Percentiles rank a stretch among this genome's conserved stretches.
Conservation (phyloP, 1,140 invertebrate species). For the Drosophila subobscura region DNA sequence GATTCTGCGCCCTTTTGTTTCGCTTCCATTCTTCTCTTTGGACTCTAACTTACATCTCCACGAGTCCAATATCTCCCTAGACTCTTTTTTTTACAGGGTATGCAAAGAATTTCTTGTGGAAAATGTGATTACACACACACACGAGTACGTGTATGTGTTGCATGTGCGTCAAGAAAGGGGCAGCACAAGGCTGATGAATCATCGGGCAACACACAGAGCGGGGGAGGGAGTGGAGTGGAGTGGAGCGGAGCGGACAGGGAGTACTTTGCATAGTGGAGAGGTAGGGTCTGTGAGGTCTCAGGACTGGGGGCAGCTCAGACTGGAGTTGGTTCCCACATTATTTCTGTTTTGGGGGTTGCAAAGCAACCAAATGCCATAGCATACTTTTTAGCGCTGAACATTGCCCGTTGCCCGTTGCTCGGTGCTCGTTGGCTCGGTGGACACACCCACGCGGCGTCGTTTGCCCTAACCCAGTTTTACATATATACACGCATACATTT, state of each 20-base stretch:
- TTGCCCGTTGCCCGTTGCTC: too few relatives aligned
- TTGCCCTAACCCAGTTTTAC: slow-evolving; percentile 48
- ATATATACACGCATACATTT: background rate
- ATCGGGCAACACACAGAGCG: slow-evolving; percentile 31
- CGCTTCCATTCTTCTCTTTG: too few relatives aligned
- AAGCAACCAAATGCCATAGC: slow-evolving; percentile 72
- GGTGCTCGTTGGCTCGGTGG: slow-evolving; percentile 3
- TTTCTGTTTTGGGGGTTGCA: slow-evolving; percentile 52
- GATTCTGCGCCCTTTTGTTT: too few relatives aligned
- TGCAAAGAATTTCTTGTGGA: too few relatives aligned
- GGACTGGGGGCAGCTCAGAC: too few relatives aligned
- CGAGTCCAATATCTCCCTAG: too few relatives aligned
- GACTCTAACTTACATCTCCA: too few relatives aligned
- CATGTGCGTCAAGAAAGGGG: too few relatives aligned
- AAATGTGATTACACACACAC: too few relatives aligned
- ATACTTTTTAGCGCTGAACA: slow-evolving; percentile 63
- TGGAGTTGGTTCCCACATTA: slow-evolving; percentile 7
- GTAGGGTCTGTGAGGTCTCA: background rate
- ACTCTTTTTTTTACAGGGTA: too few relatives aligned
- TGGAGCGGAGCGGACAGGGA: background rate
- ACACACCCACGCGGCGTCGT: slow-evolving; percentile 31
- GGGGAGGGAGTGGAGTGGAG: background rate
- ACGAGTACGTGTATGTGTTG: too few relatives aligned
- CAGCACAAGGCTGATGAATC: slow-evolving; percentile 43
- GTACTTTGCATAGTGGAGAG: slow-evolving; percentile 16